Evolutionary conservation across 2,797 vertebrate genomes (phyloP).

Genomic region (Cyprinella venusta): DNA sequence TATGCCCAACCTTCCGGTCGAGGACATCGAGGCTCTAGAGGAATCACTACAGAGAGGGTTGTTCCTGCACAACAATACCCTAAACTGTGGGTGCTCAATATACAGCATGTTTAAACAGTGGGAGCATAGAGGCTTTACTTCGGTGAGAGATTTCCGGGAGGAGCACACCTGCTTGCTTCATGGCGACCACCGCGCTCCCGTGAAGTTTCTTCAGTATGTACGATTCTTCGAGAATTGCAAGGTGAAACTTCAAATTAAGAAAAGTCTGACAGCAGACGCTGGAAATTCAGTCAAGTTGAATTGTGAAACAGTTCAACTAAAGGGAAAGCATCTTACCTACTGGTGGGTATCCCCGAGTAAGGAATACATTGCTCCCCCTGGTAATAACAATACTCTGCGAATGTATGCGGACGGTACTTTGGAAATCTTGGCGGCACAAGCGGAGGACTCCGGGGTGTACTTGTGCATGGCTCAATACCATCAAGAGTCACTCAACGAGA

Average conservation of each 20-base stretch:
- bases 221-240: conserved; percentile 86
- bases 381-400: conserved; percentile 80
- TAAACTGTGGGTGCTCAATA: conserved; percentile 87
- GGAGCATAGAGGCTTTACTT: conserved; percentile 79
- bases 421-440: conserved; percentile 74
- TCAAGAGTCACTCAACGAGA: conserved; percentile 78
- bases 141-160: conserved; percentile 79
- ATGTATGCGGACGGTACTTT: conserved; percentile 87
- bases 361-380: conserved; percentile 81
- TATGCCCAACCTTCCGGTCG: conserved; percentile 79
- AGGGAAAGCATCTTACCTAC: conserved; percentile 66
- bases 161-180: conserved; percentile 85
- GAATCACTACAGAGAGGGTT: conserved; percentile 81
- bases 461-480: conserved; percentile 83
- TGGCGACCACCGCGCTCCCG: conserved; percentile 72
- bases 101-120: conserved; percentile 84
- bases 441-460: conserved; percentile 83
- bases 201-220: conserved; percentile 83
- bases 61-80: conserved; percentile 92
- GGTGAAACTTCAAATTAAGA: conserved; percentile 2
- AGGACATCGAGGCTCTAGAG: conserved; percentile 78
- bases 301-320: conserved; percentile 76
- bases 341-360: conserved; percentile 86
- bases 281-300: conserved; percentile 76
- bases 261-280: conserved; percentile 67